Base-by-base conservation (phyloP, 1,140 invertebrate genomes). In the Drosophila nigromelanica region DNA sequence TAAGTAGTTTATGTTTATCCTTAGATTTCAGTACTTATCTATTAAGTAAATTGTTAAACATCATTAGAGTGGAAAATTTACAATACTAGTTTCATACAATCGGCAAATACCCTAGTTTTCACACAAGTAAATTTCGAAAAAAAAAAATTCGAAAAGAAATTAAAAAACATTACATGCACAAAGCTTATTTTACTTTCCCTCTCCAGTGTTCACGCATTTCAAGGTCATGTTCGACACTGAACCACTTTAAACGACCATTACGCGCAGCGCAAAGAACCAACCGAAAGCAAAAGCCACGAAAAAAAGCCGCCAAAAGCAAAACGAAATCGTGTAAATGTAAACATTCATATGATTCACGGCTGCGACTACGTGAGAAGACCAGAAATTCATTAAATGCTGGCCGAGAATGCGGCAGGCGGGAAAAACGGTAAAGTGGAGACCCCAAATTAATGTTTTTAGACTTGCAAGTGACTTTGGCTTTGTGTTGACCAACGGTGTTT, bases 131-230 rank as follows among this genome's bases (percentile, higher is more conserved):
- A 24, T 15, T 24, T 12, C 12, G 30, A 54, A 15, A 18, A 30
- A 27, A 47, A 59, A 30, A 18, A 18, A n/a, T n/a, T 39, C 33
- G 35, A 4, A 51, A 42, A 47, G 61, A 76, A 73, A 75, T 71
- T 75, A 66, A 75, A 67, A 71, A 75, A 8, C 66, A 78, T 78
- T 75, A 76, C 73, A 62, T 42, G 74, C 63, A 56, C 37, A 55
- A 63, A 63, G 33, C 15, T 15, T 10, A 64, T 50, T 61, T 69
- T 1, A 81, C 81, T 87, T 81, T 87, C 79, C 45, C 78, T 79
- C 56, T 58, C 47, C 51, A 18, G 42, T 66, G 55, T n/a, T 35
- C 42, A 59, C 51, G 14, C 7, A 11, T 58, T 70, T 89, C 79
- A 87, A 89, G 83, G 82, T 62, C 83, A 51, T 2, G 1, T 3